Evolutionary conservation across 64 coral and sea anemone species (phyloP), one percentile per base, ranked within the genome.

Genomic region (Cladopsammia gracilis): DNA sequence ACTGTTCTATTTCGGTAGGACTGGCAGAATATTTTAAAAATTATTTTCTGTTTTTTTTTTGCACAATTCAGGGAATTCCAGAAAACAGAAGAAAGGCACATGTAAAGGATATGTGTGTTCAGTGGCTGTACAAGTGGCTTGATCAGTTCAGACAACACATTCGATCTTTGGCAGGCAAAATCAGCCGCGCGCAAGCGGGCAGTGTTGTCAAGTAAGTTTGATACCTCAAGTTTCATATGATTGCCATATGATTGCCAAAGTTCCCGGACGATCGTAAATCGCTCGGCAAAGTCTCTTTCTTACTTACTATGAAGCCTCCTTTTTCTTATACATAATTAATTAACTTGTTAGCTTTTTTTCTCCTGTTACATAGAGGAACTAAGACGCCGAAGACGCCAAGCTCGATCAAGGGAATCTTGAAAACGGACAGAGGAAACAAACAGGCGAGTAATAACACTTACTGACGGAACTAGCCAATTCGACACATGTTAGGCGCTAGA

Each of bases 81-180:
- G 94, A 88, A 42, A 86, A 49, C 43, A 78, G 85, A 60, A 78
- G 95, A 7, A 99, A 99, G 66, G 65, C 77, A 5, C 87, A 53
- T 73, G 54, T 99, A 16, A 95, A 86, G 19, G 95, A 93, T 15
- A 49, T 94, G 76, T 96, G 98, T 70, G 57, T 96, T 24, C 57
- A 59, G 20, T 99, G 98, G 98, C 70, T 99, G 49, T 92, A 99
- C 66, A 92, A 96, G 45, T 99, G 98, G 98, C 61, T 99, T 52
- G 69, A 51, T 7, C 91, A 89, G 88, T 99, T 99, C n/a, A 88
- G 89, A 60, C 81, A 96, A 62, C 98, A 99, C 54, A 99, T 99
- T 52, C 87, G 84, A 34, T 84, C 98, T 43, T 70, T 99, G 5
- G 94, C 98, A 47, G 95, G 98, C 59, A 96, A 96, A 49, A 99